Evolutionary conservation across 2,113 vertebrate genomes (phyloP).

Genomic region (Hymenochirus boettgeri): DNA sequence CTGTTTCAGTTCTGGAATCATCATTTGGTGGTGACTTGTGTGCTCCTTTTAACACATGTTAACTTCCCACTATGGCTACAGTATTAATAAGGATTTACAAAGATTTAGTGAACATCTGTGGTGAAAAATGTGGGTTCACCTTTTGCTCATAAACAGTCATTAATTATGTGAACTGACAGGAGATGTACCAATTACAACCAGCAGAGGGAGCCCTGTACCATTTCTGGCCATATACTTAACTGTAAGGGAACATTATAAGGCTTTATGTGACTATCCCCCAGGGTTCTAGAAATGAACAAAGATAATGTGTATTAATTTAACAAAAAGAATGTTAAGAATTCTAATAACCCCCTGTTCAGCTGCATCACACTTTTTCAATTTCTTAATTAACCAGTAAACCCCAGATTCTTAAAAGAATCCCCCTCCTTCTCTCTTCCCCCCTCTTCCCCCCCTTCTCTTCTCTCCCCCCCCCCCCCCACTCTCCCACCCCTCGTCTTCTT

Average conservation of each 20-base stretch:
- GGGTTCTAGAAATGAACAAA: constrained; percentile 6
- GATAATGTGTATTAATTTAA: constrained; percentile 24
- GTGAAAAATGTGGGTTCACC: constrained; percentile 1
- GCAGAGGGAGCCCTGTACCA: constrained; percentile 16
- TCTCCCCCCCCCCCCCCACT: no score
- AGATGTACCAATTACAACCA: constrained; percentile 1
- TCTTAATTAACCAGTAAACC: background rate
- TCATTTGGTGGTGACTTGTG: background rate
- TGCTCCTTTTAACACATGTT: no score
- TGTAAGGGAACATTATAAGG: constrained; percentile 5
- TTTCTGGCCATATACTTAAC: constrained; percentile 2
- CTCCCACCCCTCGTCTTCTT: no score
- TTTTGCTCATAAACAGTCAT: background rate
- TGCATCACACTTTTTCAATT: background rate
- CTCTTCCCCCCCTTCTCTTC: no score
- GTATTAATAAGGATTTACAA: background rate
- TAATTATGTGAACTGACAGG: background rate
- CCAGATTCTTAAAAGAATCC: no score
- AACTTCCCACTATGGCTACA: background rate
- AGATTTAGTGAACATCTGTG: background rate
- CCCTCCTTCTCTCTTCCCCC: no score
- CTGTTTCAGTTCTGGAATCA: no score
- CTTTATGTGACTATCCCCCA: background rate
- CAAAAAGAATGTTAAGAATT: background rate
- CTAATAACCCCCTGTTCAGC: background rate